Evolutionary conservation across 2,888 invertebrate species (phyloP).

Genomic region (Griposia aprilina): DNA sequence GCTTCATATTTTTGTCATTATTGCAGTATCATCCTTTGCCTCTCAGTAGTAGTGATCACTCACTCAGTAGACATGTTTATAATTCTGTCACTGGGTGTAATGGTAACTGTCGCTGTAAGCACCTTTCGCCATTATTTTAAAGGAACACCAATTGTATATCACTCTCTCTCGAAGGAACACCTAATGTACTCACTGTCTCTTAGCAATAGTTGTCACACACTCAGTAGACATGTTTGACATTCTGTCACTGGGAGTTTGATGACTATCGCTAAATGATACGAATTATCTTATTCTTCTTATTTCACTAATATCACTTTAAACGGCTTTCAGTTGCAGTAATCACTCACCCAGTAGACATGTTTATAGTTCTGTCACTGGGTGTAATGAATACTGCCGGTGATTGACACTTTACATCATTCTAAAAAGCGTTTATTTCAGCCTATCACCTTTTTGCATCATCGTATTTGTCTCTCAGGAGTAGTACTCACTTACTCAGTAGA

Average conservation of each 20-base stretch:
- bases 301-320: too few relatives aligned
- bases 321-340: neutral
- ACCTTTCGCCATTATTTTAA: too few relatives aligned
- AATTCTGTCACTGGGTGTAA: constrained; percentile 54
- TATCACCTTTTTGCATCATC: neutral
- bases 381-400: constrained; percentile 17
- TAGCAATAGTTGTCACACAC: constrained; percentile 27
- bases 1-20: neutral
- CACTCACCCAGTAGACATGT: constrained; percentile 5
- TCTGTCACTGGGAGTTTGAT: constrained; percentile 54
- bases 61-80: too few relatives aligned
- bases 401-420: neutral
- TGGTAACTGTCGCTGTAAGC: neutral
- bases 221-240: constrained; percentile 43
- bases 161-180: too few relatives aligned
- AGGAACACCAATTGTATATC: too few relatives aligned
- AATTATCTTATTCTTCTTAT: too few relatives aligned
- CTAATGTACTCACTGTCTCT: too few relatives aligned
- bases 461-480: neutral
- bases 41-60: too few relatives aligned
- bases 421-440: too few relatives aligned
- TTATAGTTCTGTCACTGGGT: constrained; percentile 33
- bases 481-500: neutral
- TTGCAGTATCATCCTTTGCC: neutral
- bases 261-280: constrained; percentile 4